These are phyloP conservation scores for Microcebus tavaratra DNA, from an alignment of 2,113 vertebrate species.

Conservation along the genomic window DNA sequence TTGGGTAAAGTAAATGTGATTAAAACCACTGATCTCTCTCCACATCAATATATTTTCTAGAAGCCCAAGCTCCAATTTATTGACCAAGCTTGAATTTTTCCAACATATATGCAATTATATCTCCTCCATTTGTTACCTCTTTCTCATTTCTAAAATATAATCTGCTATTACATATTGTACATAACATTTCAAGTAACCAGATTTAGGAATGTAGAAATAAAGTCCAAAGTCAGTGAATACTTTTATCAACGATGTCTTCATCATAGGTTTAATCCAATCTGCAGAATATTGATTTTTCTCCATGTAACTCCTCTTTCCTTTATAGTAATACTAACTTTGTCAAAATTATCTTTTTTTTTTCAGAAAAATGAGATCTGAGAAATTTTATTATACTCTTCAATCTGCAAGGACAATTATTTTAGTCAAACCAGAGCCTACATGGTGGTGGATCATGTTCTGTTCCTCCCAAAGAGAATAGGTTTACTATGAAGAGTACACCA, in stretches of 20 bases:
- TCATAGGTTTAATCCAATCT: not conserved
- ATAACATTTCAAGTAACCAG: not conserved
- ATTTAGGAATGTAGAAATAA: constrained; percentile 29
- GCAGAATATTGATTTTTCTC: not conserved
- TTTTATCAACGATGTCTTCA: not conserved
- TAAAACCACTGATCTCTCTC: constrained; percentile 3
- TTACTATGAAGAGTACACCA: not conserved
- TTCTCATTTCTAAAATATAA: constrained; percentile 18
- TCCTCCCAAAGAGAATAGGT: not conserved
- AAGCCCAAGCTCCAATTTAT: constrained; percentile 28
- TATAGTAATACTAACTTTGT: not conserved
- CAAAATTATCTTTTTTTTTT: not conserved
- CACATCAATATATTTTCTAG: not conserved
- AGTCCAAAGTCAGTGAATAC: constrained; percentile 24
- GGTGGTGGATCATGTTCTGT: not conserved
- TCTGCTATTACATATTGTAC: not conserved
- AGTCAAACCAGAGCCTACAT: not conserved
- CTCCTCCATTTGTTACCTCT: not conserved
- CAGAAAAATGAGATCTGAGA: constrained; percentile 28
- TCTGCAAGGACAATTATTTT: not conserved
- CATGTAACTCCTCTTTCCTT: constrained; percentile 19
- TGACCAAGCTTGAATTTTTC: constrained; percentile 8
- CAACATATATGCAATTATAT: not conserved
- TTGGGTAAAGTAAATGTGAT: constrained; percentile 30
- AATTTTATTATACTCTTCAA: constrained; percentile 10